These are phyloP conservation scores for Hydroisotoma schaefferi DNA, from an alignment of 2,888 invertebrate species.

Conservation along the genomic window DNA sequence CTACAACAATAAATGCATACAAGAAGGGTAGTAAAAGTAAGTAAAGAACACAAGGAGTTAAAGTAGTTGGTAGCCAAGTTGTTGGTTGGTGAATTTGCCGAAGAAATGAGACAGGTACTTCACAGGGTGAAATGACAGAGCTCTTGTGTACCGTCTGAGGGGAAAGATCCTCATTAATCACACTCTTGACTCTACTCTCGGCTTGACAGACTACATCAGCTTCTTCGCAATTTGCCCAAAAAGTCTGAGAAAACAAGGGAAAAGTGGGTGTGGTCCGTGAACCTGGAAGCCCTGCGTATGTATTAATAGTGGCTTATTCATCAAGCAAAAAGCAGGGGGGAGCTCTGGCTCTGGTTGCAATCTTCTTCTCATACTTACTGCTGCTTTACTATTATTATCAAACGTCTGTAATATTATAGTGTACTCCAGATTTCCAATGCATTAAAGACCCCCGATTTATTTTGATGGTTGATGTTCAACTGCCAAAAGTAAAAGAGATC, in stretches of 20 bases:
- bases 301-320: too few species aligned
- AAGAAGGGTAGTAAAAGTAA: neutral
- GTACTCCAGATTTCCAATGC: too few species aligned
- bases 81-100: neutral
- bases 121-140: slow-evolving; percentile 31
- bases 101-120: slow-evolving; percentile 10
- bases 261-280: neutral
- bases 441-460: too few species aligned
- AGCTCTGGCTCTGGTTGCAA: too few species aligned
- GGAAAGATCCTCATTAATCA: slow-evolving; percentile 46
- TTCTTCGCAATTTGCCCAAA: slow-evolving; percentile 11
- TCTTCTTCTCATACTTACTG: too few species aligned
- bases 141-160: slow-evolving; percentile 29
- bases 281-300: too few species aligned
- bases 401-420: too few species aligned
- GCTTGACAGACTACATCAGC: slow-evolving; percentile 14
- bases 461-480: too few species aligned
- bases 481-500: too few species aligned
- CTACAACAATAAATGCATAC: neutral
- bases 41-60: neutral
- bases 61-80: neutral
- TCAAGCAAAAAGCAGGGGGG: too few species aligned
- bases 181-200: slow-evolving; percentile 16
- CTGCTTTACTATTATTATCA: too few species aligned
- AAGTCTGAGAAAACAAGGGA: slow-evolving; percentile 2